Evolutionary conservation across 2,888 invertebrate species (phyloP).

Genomic region (Acanthococcus lagerstroemiae): DNA sequence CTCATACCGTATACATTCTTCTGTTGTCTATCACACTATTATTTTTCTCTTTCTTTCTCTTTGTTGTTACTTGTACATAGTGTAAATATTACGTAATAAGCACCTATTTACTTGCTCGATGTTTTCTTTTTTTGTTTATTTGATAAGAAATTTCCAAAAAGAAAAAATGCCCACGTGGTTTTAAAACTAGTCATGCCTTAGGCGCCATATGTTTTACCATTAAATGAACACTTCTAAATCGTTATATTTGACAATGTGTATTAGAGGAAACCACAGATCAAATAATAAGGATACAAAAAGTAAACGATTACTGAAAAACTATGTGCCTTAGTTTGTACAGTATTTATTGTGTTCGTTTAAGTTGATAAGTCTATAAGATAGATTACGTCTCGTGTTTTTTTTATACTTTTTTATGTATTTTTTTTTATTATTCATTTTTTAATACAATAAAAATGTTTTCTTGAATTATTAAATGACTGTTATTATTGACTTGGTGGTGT

Average conservation of each 20-base stretch:
- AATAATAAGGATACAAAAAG: no score
- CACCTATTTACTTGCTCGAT: not conserved
- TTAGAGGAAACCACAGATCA: no score
- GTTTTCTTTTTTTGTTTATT: constrained; percentile 13
- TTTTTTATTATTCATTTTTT: constrained; percentile 19
- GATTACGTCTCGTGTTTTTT: no score
- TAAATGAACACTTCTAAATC: constrained; percentile 18
- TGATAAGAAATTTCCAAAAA: no score
- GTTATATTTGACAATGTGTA: constrained; percentile 11
- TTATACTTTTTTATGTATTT: constrained; percentile 19
- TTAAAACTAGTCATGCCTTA: constrained; percentile 26
- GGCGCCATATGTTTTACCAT: constrained; percentile 28
- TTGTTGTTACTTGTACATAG: not conserved
- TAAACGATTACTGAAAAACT: constrained; percentile 14
- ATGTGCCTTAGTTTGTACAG: constrained; percentile 26
- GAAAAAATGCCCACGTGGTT: no score
- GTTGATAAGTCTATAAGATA: constrained; percentile 21
- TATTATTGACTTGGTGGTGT: no score
- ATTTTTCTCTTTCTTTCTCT: constrained; percentile 1
- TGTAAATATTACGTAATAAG: not conserved
- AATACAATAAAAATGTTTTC: constrained; percentile 19
- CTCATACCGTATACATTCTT: no score
- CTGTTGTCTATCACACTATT: not conserved
- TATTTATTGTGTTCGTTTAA: constrained; percentile 22
- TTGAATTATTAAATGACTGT: no score